Conservation (phyloP, 2,888 invertebrate genomes). For the Dryobota labecula region DNA sequence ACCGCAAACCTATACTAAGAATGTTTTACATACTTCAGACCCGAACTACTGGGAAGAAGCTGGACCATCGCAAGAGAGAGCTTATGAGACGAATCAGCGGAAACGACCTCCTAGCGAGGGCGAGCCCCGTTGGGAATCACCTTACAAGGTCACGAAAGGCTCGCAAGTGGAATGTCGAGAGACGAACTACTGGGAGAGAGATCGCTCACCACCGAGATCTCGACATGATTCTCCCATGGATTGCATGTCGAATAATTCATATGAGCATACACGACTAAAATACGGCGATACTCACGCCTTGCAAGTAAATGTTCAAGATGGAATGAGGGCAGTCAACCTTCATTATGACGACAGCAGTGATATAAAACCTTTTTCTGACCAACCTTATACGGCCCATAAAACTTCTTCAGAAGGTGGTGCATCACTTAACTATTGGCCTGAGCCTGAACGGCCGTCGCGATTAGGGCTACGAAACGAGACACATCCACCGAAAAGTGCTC, state of each 20-base stretch:
- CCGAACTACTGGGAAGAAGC: background rate
- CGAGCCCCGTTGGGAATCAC: slow-evolving; percentile 9
- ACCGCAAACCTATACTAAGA: background rate
- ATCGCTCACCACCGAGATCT: background rate
- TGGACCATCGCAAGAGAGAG: background rate
- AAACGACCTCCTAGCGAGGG: background rate
- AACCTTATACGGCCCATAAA: background rate
- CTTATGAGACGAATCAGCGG: background rate
- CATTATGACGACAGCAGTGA: slow-evolving; percentile 7
- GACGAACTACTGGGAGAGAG: background rate
- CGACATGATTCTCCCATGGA: background rate
- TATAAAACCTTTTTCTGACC: slow-evolving; percentile 1
- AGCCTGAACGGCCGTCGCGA: slow-evolving; percentile 35
- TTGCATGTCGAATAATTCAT: slow-evolving; percentile 4
- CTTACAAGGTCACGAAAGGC: background rate
- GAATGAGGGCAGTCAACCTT: slow-evolving; percentile 23
- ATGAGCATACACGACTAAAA: background rate
- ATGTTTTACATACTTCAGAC: background rate
- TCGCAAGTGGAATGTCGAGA: background rate
- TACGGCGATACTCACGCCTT: slow-evolving; percentile 16
- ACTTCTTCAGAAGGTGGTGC: slow-evolving; percentile 8
- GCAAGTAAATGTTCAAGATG: slow-evolving; percentile 14
- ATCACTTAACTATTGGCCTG: slow-evolving; percentile 16
- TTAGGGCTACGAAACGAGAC: slow-evolving; percentile 22
- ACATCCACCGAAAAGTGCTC: background rate